Conservation (phyloP, 2,797 vertebrate species). For the Microctenopoma stevenorrisi region DNA sequence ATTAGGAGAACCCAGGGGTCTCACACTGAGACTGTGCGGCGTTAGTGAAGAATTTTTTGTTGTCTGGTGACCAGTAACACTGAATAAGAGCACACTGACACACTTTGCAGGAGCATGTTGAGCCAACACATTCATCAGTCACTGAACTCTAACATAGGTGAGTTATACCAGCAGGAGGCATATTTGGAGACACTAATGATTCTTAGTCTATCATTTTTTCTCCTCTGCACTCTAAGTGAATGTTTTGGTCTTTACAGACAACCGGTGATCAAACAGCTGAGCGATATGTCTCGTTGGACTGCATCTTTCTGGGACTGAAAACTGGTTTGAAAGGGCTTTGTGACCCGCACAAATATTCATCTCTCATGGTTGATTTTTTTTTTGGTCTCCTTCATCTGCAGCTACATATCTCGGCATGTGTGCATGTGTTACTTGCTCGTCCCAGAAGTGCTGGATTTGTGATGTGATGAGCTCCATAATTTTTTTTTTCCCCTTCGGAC, state of each 20-base stretch:
- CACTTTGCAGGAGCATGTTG: conserved; percentile 6
- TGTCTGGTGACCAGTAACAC: conserved; percentile 48
- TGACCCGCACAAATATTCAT: conserved; percentile 66
- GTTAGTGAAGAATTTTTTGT: conserved; percentile 67
- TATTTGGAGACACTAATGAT: conserved; percentile 45
- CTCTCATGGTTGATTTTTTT: conserved; percentile 67
- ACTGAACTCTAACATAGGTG: conserved; percentile 39
- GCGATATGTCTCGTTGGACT: conserved; percentile 45
- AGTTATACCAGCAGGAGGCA: conserved; percentile 45
- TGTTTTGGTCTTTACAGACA: conserved; percentile 42
- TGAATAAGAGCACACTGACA: conserved; percentile 27
- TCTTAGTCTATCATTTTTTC: conserved; percentile 43
- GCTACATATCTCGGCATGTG: conserved; percentile 60
- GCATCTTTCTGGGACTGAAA: conserved; percentile 34
- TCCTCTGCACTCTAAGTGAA: conserved; percentile 26
- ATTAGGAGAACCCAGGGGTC: conserved; percentile 67
- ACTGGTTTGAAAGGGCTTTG: conserved; percentile 46
- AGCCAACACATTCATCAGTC: conserved; percentile 52
- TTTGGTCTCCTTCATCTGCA: conserved; percentile 64
- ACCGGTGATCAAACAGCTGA: conserved; percentile 54
- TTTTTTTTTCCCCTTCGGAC: conserved; percentile 25
- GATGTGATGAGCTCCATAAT: conserved; percentile 50
- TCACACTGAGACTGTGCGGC: conserved; percentile 61
- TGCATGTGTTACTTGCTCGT: conserved; percentile 51
- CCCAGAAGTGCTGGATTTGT: conserved; percentile 40